Evolutionary conservation across 2,888 invertebrate species (phyloP), one percentile per base, ranked within the genome.

Genomic region (Globia sparganii): DNA sequence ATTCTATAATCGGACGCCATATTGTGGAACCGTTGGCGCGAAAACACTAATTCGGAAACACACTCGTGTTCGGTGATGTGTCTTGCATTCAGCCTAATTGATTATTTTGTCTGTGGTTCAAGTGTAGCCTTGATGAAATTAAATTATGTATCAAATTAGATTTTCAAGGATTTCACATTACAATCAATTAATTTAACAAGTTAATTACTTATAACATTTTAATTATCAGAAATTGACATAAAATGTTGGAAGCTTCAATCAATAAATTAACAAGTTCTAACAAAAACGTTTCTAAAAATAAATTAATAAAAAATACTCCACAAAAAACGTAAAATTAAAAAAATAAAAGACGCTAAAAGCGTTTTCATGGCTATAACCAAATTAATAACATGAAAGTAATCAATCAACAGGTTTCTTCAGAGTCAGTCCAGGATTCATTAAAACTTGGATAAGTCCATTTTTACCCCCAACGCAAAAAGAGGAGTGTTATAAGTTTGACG

Each of bases 21-120:
- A 82, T 87, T 84, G 84, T 69, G 56, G 28, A 76, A 72, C 28
- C 71, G 71, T 85, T 80, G 77, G 68, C 79, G 87, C 71, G 87
- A 65, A 78, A 71, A 78, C 43, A 64, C 61, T 67, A 70, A 77
- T 80, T 80, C 72, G 77, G 21, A 73, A 83, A 61, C 75, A 68
- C 64, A 75, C 70, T 76, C 40, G 49, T 73, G 78, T 85, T 77
- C 75, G 61, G 81, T 87, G 81, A 68, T 81, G 77, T 81, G 77
- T 81, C 66, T 46, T 28, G 28, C 37, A 83, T 75, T 76, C 77
- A 75, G 61, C 64, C 66, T 67, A 56, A 67, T 67, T 73, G 6
- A 46, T 46, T 40, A 49, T 59, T 67, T 69, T 46, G 53, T 73
- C 46, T 72, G 84, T 84, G 77, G 78, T 75, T 58, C 53, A 37